phyloP scores from a whole-genome alignment of 2,888 invertebrate genomes.

The Lasioglossum lativentre region DNA sequence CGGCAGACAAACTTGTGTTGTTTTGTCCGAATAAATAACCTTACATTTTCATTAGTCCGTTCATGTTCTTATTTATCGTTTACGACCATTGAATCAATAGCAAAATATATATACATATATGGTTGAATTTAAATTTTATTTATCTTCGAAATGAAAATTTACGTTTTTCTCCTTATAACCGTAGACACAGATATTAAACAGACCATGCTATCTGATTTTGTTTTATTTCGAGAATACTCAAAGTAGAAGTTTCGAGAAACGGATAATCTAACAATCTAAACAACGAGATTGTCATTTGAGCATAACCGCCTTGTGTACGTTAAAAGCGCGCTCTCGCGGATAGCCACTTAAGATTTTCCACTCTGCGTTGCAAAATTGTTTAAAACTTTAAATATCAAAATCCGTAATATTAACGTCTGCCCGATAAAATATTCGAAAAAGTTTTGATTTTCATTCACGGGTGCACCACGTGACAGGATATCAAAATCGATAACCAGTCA shows the following conservation, averaged over 20 bases:
- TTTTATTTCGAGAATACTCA: neutral
- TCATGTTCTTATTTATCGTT: neutral
- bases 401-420: neutral
- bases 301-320: neutral
- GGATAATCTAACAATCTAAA: neutral
- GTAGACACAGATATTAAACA: neutral
- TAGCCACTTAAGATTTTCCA: neutral
- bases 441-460: neutral
- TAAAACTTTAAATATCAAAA: neutral
- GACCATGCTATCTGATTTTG: neutral
- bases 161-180: neutral
- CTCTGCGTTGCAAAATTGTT: neutral
- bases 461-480: neutral
- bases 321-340: conserved; percentile 11
- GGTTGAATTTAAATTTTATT: neutral
- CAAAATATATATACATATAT: neutral
- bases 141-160: neutral
- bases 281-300: neutral
- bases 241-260: neutral
- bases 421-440: neutral
- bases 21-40: neutral
- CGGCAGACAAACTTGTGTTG: neutral
- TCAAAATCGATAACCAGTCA: neutral
- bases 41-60: neutral
- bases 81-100: neutral